These are phyloP conservation scores for Cremastobaeus sp. DNA, from an alignment of 2,888 invertebrate genomes.

Conservation along the genomic window DNA sequence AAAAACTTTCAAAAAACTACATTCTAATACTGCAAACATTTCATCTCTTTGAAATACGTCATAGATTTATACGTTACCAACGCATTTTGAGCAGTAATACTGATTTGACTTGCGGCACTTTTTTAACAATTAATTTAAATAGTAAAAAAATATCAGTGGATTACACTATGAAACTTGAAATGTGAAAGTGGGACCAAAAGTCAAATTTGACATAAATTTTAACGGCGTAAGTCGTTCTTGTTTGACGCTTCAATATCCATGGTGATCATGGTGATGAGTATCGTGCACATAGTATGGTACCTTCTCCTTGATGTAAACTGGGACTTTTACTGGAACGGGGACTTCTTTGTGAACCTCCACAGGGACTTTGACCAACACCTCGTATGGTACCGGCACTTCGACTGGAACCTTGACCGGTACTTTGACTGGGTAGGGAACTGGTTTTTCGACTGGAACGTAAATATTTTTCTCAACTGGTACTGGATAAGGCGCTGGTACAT, in stretches of 20 bases:
- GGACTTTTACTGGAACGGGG: slow-evolving; percentile 58
- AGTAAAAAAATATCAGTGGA: no score
- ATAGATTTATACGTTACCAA: no score
- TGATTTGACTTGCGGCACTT: no score
- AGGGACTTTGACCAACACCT: slow-evolving; percentile 70
- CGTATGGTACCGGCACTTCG: slow-evolving; percentile 68
- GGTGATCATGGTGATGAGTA: slow-evolving; percentile 5
- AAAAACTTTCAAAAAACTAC: no score
- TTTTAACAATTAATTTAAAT: no score
- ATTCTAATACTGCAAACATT: no score
- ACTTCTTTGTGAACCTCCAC: slow-evolving; percentile 64
- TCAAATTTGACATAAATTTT: neutral
- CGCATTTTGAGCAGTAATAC: no score
- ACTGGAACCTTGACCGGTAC: slow-evolving; percentile 70
- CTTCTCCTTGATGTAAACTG: slow-evolving; percentile 47
- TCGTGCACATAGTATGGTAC: slow-evolving; percentile 35
- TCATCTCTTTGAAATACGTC: no score
- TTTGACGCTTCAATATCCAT: slow-evolving; percentile 2
- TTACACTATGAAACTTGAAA: no score
- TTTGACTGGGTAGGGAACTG: slow-evolving; percentile 70
- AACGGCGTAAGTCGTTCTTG: neutral
- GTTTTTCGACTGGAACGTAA: slow-evolving; percentile 67
- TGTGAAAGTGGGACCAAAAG: neutral
- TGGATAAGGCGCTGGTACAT: slow-evolving; percentile 60
- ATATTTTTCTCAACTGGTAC: slow-evolving; percentile 46